Base-by-base conservation (phyloP, 2,113 vertebrate species). In the Pholis gunnellus region DNA sequence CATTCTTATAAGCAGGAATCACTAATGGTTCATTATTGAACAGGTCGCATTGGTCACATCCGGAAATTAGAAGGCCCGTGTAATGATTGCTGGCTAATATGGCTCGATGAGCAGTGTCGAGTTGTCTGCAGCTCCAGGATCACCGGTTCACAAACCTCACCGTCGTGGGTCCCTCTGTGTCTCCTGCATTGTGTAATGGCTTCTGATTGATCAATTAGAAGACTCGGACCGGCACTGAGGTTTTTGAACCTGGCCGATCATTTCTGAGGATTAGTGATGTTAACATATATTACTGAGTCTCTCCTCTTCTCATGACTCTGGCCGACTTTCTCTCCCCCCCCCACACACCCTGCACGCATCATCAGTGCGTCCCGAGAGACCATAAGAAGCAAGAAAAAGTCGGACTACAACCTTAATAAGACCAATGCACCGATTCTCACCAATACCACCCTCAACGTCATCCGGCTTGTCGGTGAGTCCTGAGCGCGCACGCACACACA, bases 401-500 rank as follows among this genome's bases (percentile, higher is more conserved):
- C 98, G 0, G 98, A 99, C 94, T 99, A 98, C 93, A 98, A 95
- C 90, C 95, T 99, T 69, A 97, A 95, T 92, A 99, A 99, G 92
- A 95, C 95, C 93, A 98, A 98, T 27, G 97, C 97, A 15, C 98
- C 97, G 10, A 99, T 99, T 89, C 94, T 99, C 81, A 99, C 98
- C 87, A 99, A 99, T 94, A 99, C 98, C 89, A 99, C 98, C 0
- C 92, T 99, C 88, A 99, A 99, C 82, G 97, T 99, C 87, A 97
- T 99, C 92, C 95, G 98, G 48, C 97, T 99, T 65, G 97, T 99
- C 56, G 98, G 98, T 99, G 94, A 88, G 98, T 97, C 91, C 42
- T 87, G n/a, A 36, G 38, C 36, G 22, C n/a, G 6, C 50, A 20
- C 31, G 27, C 57, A 38, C n/a, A 31, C 46, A 15, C 64, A 2